Base-by-base conservation (phyloP, 2,888 invertebrate genomes). In the Pheosia gnoma region DNA sequence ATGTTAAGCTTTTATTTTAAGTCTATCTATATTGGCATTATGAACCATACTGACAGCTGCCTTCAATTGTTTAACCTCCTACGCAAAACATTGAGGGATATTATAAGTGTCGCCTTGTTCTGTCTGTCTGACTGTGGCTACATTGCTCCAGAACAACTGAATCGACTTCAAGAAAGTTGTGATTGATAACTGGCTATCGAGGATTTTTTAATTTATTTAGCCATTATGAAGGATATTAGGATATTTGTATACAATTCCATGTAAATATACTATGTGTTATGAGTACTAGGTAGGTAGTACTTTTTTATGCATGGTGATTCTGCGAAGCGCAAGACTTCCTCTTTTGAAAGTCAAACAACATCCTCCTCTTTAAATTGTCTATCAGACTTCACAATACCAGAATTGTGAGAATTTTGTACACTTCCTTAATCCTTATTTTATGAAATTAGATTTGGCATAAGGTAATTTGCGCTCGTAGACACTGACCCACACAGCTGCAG, bases 261-360 rank as follows among this genome's bases (percentile, higher is more conserved):
- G 5, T 37, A 53, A 5, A 9, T 10, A 36, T 37, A 25, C 25
- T 0, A n/a, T n/a, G 25, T 25, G 2, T 25, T 25, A 25, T 25
- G 25, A 25, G 25, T 25, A 25, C 25, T 25, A 25, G 25, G 25
- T 25, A 25, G 25, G 11, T 37, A 37, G 53, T 36, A 8, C 53
- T 53, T 53, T 53, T 53, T 53, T 53, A 37, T 53, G 37, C 38
- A 37, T 10, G 25, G 9, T 7, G 37, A 37, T 37, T 53, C 36
- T 53, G 6, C 11, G 53, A 53, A 54, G 13, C 47, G 11, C n/a
- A 10, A 47, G n/a, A 52, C 39, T 51, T 49, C 58, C 56, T 56
- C 45, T 47, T 53, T 7, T 13, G 6, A 52, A 53, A 37, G 37
- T 37, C 53, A 11, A 6, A 53, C 53, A 53, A 53, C 53, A 36